phyloP scores from a whole-genome alignment of 2,797 vertebrate genomes.

The Sardinella longiceps region DNA sequence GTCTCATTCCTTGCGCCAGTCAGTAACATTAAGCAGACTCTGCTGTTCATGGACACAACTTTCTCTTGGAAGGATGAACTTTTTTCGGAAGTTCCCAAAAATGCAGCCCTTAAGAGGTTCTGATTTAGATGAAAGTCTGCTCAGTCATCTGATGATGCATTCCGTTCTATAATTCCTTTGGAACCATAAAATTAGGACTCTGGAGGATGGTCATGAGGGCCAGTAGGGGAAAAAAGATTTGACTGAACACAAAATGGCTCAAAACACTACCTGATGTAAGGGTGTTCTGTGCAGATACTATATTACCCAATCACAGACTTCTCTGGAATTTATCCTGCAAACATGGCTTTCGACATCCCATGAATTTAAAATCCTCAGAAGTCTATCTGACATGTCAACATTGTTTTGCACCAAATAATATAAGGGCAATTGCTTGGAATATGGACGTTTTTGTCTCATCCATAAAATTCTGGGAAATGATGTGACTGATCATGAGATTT shows the following conservation, averaged over 20 bases:
- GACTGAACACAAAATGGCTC: not conserved
- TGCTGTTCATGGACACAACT: not conserved
- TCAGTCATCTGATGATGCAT: not conserved
- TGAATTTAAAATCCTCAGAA: too few species aligned
- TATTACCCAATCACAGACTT: too few species aligned
- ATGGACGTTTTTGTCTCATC: too few species aligned
- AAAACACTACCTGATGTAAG: not conserved
- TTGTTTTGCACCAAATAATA: too few species aligned
- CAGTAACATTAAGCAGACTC: slow-evolving; percentile 17
- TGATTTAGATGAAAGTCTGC: not conserved
- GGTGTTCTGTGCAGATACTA: not conserved
- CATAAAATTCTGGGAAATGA: too few species aligned
- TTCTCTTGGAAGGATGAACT: not conserved
- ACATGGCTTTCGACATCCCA: too few species aligned
- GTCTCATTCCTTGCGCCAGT: not conserved
- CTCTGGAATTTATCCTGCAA: too few species aligned
- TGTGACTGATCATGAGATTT: too few species aligned
- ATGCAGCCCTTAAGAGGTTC: not conserved
- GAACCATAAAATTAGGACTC: not conserved
- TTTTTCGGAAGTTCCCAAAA: slow-evolving; percentile 4
- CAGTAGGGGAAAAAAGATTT: not conserved
- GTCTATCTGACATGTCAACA: too few species aligned
- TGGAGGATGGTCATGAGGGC: not conserved
- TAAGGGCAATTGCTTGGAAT: too few species aligned
- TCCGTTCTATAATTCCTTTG: not conserved